Evolutionary conservation across 2,113 vertebrate genomes (phyloP).

Genomic region (Mugil cephalus): DNA sequence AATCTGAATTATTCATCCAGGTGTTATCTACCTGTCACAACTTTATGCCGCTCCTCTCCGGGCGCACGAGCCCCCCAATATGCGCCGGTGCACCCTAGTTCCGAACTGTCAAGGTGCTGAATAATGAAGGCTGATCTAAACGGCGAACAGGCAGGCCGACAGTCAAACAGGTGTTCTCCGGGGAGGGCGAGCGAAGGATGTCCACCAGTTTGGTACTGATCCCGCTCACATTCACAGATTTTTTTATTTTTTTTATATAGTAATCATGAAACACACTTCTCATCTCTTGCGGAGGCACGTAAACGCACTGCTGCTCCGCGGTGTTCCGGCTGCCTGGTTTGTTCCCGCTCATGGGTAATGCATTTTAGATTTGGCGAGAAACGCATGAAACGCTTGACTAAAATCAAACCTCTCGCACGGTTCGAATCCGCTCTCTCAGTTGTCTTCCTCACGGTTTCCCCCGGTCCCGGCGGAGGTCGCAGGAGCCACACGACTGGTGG

Average conservation of each 20-base stretch:
- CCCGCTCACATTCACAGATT: background rate
- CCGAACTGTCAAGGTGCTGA: slow-evolving; percentile 50
- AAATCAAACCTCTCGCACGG: slow-evolving; percentile 16
- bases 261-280: background rate
- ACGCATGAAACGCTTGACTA: slow-evolving; percentile 26
- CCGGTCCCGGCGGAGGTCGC: slow-evolving; percentile 37
- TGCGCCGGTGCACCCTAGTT: slow-evolving; percentile 49
- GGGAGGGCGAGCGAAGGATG: slow-evolving; percentile 41
- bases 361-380: slow-evolving; percentile 43
- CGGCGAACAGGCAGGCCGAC: slow-evolving; percentile 60
- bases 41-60: slow-evolving; percentile 55
- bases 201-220: slow-evolving; percentile 18
- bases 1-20: slow-evolving; percentile 81
- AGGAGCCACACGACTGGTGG: slow-evolving; percentile 20
- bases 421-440: slow-evolving; percentile 22
- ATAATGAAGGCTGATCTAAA: slow-evolving; percentile 74
- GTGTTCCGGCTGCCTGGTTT: slow-evolving; percentile 8
- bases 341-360: slow-evolving; percentile 37
- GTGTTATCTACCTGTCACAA: slow-evolving; percentile 82
- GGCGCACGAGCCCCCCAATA: slow-evolving; percentile 25
- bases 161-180: slow-evolving; percentile 55
- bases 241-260: slow-evolving; percentile 19
- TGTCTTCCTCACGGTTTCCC: slow-evolving; percentile 1
- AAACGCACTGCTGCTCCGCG: background rate
- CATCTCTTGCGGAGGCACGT: background rate